These are phyloP conservation scores for Remorina albescens DNA, from an alignment of 2,797 vertebrate genomes.

Conservation along the genomic window DNA sequence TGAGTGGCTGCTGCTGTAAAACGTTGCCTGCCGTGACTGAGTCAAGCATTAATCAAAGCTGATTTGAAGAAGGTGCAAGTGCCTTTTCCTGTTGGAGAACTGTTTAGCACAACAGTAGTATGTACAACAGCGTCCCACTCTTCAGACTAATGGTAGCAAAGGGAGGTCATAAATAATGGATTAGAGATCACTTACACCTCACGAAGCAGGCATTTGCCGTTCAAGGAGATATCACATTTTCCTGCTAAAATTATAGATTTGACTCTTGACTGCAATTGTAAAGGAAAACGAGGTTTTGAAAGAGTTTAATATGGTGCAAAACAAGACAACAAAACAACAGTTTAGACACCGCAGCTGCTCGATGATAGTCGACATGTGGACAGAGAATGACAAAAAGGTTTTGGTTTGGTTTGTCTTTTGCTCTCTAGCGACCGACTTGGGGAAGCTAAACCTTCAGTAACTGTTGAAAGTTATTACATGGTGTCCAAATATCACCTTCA, in stretches of 20 bases:
- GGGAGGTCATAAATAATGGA: conserved; percentile 87
- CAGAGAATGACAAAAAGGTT: conserved; percentile 9
- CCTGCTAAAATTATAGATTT: conserved; percentile 71
- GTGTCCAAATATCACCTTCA: conserved; percentile 5
- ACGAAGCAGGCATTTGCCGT: conserved; percentile 75
- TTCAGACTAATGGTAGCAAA: conserved; percentile 82
- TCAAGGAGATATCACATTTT: conserved; percentile 68
- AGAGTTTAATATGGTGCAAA: conserved; percentile 65
- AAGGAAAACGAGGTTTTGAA: conserved; percentile 74
- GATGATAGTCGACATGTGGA: conserved; percentile 11
- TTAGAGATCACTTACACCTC: conserved; percentile 87
- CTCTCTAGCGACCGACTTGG: not conserved
- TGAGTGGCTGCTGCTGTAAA: conserved; percentile 64
- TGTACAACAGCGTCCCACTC: conserved; percentile 73
- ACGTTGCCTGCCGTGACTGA: conserved; percentile 64
- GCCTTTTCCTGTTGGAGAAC: conserved; percentile 72
- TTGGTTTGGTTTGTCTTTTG: conserved; percentile 8
- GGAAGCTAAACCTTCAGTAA: not conserved
- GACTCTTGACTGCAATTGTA: conserved; percentile 63
- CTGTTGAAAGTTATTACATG: conserved; percentile 7
- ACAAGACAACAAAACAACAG: conserved; percentile 73
- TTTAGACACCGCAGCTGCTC: conserved; percentile 50
- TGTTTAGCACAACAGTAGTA: conserved; percentile 81
- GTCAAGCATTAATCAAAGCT: conserved; percentile 80
- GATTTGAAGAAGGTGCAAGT: conserved; percentile 74